Evolutionary conservation across 2,888 invertebrate species (phyloP), one percentile per base, ranked within the genome.

Genomic region (Callosobruchus maculatus): DNA sequence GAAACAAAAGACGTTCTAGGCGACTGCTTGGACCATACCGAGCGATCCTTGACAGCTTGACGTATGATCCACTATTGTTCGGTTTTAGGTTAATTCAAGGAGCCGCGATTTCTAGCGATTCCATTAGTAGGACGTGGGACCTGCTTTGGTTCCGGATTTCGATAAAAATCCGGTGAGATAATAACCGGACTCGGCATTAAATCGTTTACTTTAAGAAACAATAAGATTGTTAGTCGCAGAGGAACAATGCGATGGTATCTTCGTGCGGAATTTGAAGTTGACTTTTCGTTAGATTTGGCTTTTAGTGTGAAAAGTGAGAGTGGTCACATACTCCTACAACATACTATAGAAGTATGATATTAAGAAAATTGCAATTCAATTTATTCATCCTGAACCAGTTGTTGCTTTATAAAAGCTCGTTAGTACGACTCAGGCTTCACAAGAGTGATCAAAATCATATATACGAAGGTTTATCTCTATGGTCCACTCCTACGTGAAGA

Each of bases 1-100:
- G 21, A 73, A 71, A 74, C 66, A 73, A 74, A 76, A 77, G 74
- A 74, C 73, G 72, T 71, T 72, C 76, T 26, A 26, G 3, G 26
- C 3, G 26, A 7, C 7, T 7, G 7, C 26, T 26, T 26, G 74
- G 77, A 79, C 80, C 80, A 74, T 79, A 77, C 77, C 76, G 72
- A 78, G 78, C 73, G 73, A 77, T 78, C 77, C 74, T 81, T 80
- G 82, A 81, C 82, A 80, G 72, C 72, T 77, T 82, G 76, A 82
- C 78, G 79, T 82, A 82, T 80, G 82, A 82, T 80, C 78, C 81
- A 73, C 82, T 79, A 82, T 83, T 83, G 83, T 83, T 83, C 76
- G 77, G 77, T 81, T 79, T 79, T 77, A 77, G 79, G 79, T 81
- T 81, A 81, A 83, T 82, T 79, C 82, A 81, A 83, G 82, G 78